Evolutionary conservation across 2,797 vertebrate species (phyloP), one percentile per base, ranked within the genome.

Genomic region (Squalus acanthias): DNA sequence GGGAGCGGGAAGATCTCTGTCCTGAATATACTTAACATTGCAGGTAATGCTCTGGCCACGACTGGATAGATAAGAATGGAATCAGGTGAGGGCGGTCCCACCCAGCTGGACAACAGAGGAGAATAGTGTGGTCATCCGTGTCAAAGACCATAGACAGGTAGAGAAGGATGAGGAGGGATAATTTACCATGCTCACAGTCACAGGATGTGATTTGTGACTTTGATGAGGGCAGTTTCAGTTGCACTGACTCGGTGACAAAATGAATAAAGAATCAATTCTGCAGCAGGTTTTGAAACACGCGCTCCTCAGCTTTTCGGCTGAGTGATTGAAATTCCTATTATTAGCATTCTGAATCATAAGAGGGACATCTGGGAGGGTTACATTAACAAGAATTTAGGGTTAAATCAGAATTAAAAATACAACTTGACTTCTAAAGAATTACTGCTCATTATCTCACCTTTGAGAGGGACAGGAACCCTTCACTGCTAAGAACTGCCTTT

Each of bases 401-500:
- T 57, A 26, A 63, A 88, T 88, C 20, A 15, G 26, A 33, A 63
- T 60, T 91, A 33, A 91, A 57, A 60, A 13, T 33, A 63, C 26
- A 91, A 63, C 33, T 29, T 91, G 29, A 76, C 6, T 4, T 2
- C 8, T 74, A 74, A 74, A 12, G 50, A 33, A 53, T 33, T 53
- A 63, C 76, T 70, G 22, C 79, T 24, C 3, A 39, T 12, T 15
- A 97, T 95, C 96, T 53, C 97, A 99, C 99, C 99, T 99, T 99
- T 60, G 99, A 99, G 39, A 99, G 98, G 0, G 98, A 97, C 0
- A 99, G 98, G 97, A 99, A 99, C 53, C 99, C 98, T 17, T 99
- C 99, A 0, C 99, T 99, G 94, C 98, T 98, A 74, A 99, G 98
- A 63, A 99, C 98, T 53, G 99, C 99, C 12, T 98, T 99, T 8